Evolutionary conservation across 2,888 invertebrate genomes (phyloP), one percentile per base, ranked within the genome.

Genomic region (Therioaphis trifolii): DNA sequence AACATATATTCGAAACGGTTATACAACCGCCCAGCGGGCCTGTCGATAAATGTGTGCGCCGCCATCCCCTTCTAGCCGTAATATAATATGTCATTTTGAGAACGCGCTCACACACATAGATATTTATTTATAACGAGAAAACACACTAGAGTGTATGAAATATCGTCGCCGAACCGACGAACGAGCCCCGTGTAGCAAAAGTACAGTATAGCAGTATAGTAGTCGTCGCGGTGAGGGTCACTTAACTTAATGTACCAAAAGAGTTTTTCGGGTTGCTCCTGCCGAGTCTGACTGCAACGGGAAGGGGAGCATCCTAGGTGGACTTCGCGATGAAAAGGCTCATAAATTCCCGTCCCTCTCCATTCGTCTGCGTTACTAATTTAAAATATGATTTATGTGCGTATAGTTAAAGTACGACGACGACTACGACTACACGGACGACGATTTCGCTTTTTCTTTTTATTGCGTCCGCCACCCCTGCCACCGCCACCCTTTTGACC

Each of bases 181-280:
- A 43, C 24, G 27, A 68, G 52, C 52, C 35, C 15, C 49, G 66
- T 52, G 35, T 27, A 49, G 46, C 43, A 55, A 24, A 52, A n/a
- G 5, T 1, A 49, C 18, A 49, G 2, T n/a, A 40, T 15, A 40
- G 24, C 12, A 35, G 35, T 35, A 35, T 7, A 35, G 35, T 35
- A 35, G 72, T 82, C 72, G 72, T 72, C 82, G 82, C 61, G 58
- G 82, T 72, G 82, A 82, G 82, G 82, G 82, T 82, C 82, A 82
- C 82, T 82, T 82, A 82, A 82, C 74, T 82, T 82, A 82, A 82
- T 82, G 82, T 82, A 82, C 74, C 82, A 82, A 82, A 82, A 74
- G 63, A 72, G 80, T 72, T 72, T 82, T 82, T 74, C 82, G 52
- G 68, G 55, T 68, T n/a, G 78, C n/a, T 79, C 78, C 77, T 24